Conservation (phyloP, 2,888 invertebrate species). For the Phengaris arion region DNA sequence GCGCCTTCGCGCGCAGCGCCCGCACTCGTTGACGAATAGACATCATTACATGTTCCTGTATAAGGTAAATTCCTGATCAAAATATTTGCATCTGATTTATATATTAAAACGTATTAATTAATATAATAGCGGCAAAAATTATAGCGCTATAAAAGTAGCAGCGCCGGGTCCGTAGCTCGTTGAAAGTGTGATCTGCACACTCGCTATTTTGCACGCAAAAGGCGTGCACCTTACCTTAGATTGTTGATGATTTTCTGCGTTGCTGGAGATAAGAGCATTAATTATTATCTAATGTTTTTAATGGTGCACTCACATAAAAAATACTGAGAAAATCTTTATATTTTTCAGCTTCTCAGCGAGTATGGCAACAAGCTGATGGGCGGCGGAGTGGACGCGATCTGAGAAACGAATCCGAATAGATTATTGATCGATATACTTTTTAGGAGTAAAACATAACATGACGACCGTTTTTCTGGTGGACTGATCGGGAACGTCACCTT, state of each 20-base stretch:
- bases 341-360: conserved; percentile 86
- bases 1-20: conserved; percentile 90
- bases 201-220: no score
- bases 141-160: no score
- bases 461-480: background rate
- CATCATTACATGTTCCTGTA: conserved; percentile 96
- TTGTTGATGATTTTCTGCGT: no score
- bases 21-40: conserved; percentile 92
- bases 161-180: no score
- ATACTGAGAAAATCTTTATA: background rate
- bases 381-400: conserved; percentile 68
- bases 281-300: no score
- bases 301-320: background rate
- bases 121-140: no score
- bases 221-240: no score
- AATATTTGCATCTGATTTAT: no score
- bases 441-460: background rate
- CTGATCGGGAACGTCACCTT: no score
- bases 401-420: conserved; percentile 34
- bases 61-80: conserved; percentile 78
- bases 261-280: no score
- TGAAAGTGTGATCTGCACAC: no score
- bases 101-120: no score
- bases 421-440: background rate
- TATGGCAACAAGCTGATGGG: conserved; percentile 92